Evolutionary conservation across 2,797 vertebrate genomes (phyloP).

Genomic region (Okamejei kenojei): DNA sequence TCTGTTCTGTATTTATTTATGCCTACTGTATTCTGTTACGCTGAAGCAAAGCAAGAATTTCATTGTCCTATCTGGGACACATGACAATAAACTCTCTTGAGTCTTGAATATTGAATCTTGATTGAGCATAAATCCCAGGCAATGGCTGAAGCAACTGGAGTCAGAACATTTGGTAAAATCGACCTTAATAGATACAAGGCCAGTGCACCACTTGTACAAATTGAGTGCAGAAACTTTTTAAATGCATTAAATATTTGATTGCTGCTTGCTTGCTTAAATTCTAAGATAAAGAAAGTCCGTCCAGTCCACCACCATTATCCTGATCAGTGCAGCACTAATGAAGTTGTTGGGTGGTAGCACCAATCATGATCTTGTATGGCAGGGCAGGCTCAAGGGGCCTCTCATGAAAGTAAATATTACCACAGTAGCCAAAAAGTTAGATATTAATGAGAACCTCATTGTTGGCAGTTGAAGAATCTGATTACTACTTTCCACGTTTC

Average conservation of each 20-base stretch:
- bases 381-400: too few species aligned
- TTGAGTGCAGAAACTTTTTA: not conserved
- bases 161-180: not conserved
- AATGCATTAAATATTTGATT: not conserved
- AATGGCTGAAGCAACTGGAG: not conserved
- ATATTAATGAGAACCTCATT: not conserved
- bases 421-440: too few species aligned
- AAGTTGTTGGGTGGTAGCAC: not conserved
- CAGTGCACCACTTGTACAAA: not conserved
- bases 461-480: not conserved
- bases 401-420: not conserved
- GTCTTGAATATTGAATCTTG: too few species aligned
- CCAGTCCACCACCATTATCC: not conserved
- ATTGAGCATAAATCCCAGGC: not conserved
- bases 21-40: too few species aligned
- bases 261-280: not conserved
- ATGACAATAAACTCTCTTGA: too few species aligned
- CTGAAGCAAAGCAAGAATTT: too few species aligned
- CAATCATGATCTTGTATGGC: too few species aligned
- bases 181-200: not conserved
- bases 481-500: not conserved
- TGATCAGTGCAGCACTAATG: not conserved
- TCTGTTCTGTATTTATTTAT: too few species aligned
- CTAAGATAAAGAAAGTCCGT: not conserved
- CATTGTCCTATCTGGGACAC: too few species aligned